Conservation (phyloP, 2,888 invertebrate genomes). For the Ypsolopha scabrella region DNA sequence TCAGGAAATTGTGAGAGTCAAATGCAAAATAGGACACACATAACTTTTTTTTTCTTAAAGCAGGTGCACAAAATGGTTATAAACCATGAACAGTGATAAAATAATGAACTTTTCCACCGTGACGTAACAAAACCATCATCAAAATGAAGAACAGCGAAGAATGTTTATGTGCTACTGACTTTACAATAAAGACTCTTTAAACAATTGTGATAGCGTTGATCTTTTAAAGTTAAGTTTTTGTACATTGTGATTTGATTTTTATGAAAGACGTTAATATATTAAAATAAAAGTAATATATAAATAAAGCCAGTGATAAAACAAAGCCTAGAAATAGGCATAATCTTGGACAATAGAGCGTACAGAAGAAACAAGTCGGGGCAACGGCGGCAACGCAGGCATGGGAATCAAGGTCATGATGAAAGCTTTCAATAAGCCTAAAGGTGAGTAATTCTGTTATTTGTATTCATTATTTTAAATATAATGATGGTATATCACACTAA, state of each 20-base stretch:
- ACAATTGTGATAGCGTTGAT: slow-evolving; percentile 11
- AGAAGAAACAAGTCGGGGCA: slow-evolving; percentile 41
- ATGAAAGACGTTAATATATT: neutral
- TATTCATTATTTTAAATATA: no score
- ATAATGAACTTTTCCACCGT: slow-evolving; percentile 37
- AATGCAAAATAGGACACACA: slow-evolving; percentile 25
- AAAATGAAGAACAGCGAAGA: slow-evolving; percentile 69
- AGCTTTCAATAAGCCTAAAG: slow-evolving; percentile 88
- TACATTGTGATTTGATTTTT: neutral
- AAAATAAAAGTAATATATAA: slow-evolving; percentile 7
- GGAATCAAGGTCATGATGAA: slow-evolving; percentile 90
- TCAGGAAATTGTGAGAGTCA: slow-evolving; percentile 14
- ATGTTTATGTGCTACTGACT: slow-evolving; percentile 49
- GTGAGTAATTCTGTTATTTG: no score
- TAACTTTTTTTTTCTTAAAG: slow-evolving; percentile 12
- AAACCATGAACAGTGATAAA: slow-evolving; percentile 36
- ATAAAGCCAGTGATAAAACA: slow-evolving; percentile 17
- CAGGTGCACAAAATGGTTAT: slow-evolving; percentile 31
- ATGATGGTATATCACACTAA: no score
- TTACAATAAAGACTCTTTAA: slow-evolving; percentile 5
- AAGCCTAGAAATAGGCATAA: slow-evolving; percentile 23
- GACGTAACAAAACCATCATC: slow-evolving; percentile 42
- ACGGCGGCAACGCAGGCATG: slow-evolving; percentile 76
- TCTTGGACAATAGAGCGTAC: slow-evolving; percentile 32
- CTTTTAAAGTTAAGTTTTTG: slow-evolving; percentile 1